Percentiles rank a stretch among this genome's conserved stretches.
phyloP scores from a whole-genome alignment of 1,140 invertebrate genomes.

The Phthorimaea operculella region DNA sequence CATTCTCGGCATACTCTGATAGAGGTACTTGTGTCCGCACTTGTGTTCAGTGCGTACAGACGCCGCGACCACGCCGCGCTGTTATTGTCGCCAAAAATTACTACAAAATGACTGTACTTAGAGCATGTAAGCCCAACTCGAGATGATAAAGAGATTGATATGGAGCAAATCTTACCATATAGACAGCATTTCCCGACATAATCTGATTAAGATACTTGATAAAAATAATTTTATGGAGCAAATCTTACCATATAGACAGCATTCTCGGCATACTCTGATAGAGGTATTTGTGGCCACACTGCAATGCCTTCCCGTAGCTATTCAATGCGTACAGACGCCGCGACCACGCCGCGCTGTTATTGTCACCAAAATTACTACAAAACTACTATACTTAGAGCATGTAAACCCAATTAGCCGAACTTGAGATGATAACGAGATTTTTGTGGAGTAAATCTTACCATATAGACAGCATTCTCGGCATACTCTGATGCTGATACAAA shows the following conservation, averaged over 20 bases:
- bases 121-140: too few species aligned
- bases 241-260: slow-evolving; percentile 93
- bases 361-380: too few species aligned
- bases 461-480: slow-evolving; percentile 91
- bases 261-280: slow-evolving; percentile 95
- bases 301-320: too few species aligned
- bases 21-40: slow-evolving; percentile 89
- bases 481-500: slow-evolving; percentile 92
- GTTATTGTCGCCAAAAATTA: slow-evolving; percentile 42
- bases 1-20: slow-evolving; percentile 94
- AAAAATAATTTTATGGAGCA: slow-evolving; percentile 70
- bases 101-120: too few species aligned
- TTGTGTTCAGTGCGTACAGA: slow-evolving; percentile 60
- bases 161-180: too few species aligned
- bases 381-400: too few species aligned
- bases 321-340: slow-evolving; percentile 49
- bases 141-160: too few species aligned
- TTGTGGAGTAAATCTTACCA: too few species aligned
- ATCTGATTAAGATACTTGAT: slow-evolving; percentile 96
- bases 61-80: slow-evolving; percentile 31
- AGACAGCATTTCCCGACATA: slow-evolving; percentile 90
- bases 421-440: too few species aligned
- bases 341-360: slow-evolving; percentile 23
- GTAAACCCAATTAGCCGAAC: too few species aligned
- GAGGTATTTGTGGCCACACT: slow-evolving; percentile 87